Evolutionary conservation across 35 echinoderm and acorn worm genomes (phyloP), one percentile per base, ranked within the genome.

Genomic region (Apostichopus parvimensis): DNA sequence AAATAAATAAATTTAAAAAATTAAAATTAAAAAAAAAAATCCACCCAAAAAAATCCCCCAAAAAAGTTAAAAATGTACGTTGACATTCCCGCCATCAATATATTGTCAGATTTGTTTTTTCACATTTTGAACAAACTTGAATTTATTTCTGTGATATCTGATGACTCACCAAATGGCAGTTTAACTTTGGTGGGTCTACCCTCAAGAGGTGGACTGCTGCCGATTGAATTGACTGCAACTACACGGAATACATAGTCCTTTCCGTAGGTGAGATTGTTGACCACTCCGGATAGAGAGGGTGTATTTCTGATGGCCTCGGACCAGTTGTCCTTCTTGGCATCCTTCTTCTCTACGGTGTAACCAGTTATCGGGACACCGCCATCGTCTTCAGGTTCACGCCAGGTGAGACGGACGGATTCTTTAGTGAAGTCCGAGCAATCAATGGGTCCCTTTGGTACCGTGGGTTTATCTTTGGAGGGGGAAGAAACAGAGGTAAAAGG

Each of bases 231-330:
- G 52, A 78, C 83, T 10, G 97, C 97, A 53, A 85, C 91, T 11
- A 99, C 95, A n/a, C 97, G 93, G 93, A 99, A 99, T 7, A 93
- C 87, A 60, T 99, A 99, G 59, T 99, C 91, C 58, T 95, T 91
- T 9, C 87, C 77, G 20, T 96, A 92, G 73, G 77, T 87, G 8
- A 99, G 91, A 54, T 93, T 83, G 58, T 92, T 92, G 11, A 94
- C 97, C 28, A 93, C 92, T 26, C 89, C 91, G 17, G 75, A 83
- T 15, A 81, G 78, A n/a, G 57, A 81, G 17, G 95, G 91, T 9
- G 93, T 95, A 73, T 77, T 94, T 26, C 93, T 92, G 56, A 95
- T 91, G 1, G 93, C 92, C 66, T 93, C 89, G 6, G 61, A 88
- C 97, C 97, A 99, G 86, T 94, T 94, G 77, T 95, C 94, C 12